Evolutionary conservation across 1,140 invertebrate genomes (phyloP).

Genomic region (Trichomalopsis sarcophagae): DNA sequence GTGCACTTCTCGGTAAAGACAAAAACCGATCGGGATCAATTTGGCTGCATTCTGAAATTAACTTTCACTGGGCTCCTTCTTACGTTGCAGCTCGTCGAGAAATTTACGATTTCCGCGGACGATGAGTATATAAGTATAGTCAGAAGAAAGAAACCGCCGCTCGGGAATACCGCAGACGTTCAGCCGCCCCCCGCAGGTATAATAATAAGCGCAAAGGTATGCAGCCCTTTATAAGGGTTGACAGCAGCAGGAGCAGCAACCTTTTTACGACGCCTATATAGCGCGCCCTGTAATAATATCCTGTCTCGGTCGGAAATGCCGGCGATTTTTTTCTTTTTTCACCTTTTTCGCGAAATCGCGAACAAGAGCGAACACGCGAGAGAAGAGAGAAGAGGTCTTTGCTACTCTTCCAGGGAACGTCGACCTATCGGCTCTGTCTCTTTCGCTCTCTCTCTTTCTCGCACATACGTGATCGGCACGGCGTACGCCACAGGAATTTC

Average conservation of each 20-base stretch:
- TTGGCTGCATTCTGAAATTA: neutral
- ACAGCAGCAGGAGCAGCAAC: neutral
- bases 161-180: no score
- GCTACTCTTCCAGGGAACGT: neutral
- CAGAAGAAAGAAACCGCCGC: no score
- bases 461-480: no score
- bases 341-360: neutral
- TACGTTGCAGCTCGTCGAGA: neutral
- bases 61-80: neutral
- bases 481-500: no score
- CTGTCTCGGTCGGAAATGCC: neutral
- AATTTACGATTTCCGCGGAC: neutral
- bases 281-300: neutral
- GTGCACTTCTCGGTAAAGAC: neutral
- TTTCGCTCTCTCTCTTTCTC: no score
- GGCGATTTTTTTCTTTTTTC: neutral
- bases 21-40: neutral
- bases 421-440: neutral
- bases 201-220: no score
- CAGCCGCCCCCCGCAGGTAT: no score
- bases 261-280: neutral
- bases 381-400: neutral
- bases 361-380: neutral
- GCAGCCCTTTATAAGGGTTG: neutral
- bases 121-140: no score